A percentile compares a stretch with the other conserved stretches of the same genome.
Conservation (phyloP, 2,888 invertebrate genomes). For the Eupithecia pulchellata region DNA sequence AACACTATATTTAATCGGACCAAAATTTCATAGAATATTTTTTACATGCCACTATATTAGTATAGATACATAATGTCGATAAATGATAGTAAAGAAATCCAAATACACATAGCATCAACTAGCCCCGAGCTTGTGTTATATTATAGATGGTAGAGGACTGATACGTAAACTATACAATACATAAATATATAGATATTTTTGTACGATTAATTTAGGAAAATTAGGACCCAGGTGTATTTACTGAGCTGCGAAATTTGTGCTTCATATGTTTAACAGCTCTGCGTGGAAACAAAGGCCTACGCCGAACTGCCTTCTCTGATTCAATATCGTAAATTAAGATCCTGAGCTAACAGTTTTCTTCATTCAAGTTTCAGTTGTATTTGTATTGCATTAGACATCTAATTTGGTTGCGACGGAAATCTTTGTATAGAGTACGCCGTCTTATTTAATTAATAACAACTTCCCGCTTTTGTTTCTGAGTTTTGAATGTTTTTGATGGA, state of each 20-base stretch:
- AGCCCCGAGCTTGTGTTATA: too few species aligned
- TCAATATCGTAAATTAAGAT: slow-evolving; percentile 48
- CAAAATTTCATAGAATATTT: too few species aligned
- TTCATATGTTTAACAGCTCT: slow-evolving; percentile 40
- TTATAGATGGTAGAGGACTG: too few species aligned
- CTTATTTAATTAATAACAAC: neutral
- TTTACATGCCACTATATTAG: too few species aligned
- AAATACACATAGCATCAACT: too few species aligned
- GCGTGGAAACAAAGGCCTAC: slow-evolving; percentile 42
- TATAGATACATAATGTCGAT: too few species aligned
- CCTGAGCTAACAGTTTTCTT: slow-evolving; percentile 16
- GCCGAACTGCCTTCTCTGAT: slow-evolving; percentile 42
- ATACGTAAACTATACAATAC: too few species aligned
- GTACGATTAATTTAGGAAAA: too few species aligned
- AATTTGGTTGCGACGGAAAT: slow-evolving; percentile 7
- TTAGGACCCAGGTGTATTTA: slow-evolving; percentile 4
- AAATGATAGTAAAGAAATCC: too few species aligned
- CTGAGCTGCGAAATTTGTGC: slow-evolving; percentile 18
- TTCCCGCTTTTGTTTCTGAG: neutral
- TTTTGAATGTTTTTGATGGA: neutral
- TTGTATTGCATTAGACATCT: slow-evolving; percentile 5
- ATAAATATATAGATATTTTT: too few species aligned
- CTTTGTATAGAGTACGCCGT: neutral
- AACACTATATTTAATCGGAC: too few species aligned
- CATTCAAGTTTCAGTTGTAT: slow-evolving; percentile 14